Evolutionary conservation across 2,113 vertebrate species (phyloP).

Genomic region (Trogon melanurus): DNA sequence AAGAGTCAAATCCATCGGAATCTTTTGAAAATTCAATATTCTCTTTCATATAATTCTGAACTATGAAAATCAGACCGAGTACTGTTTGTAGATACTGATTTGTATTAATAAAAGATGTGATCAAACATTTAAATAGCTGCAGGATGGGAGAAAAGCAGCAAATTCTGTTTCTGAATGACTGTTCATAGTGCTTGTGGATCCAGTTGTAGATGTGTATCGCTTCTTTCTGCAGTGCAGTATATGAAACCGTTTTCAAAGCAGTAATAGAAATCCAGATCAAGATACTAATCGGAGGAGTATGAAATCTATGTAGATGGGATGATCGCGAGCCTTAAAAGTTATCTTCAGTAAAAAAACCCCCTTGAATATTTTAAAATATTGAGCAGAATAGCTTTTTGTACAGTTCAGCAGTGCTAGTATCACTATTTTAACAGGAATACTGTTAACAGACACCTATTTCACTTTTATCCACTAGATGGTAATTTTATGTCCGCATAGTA

Average conservation of each 20-base stretch:
- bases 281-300: conserved; percentile 32
- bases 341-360: not conserved
- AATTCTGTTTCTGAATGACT: conserved; percentile 31
- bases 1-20: conserved; percentile 13
- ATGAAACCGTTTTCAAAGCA: conserved; percentile 37
- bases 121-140: conserved; percentile 19
- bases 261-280: conserved; percentile 43
- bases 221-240: not conserved
- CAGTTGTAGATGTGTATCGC: conserved; percentile 19
- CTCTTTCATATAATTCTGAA: conserved; percentile 43
- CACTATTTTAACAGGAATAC: not conserved
- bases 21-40: conserved; percentile 44
- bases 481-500: not conserved
- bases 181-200: not conserved
- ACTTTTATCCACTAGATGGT: not conserved
- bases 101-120: conserved; percentile 16
- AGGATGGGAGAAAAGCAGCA: not conserved
- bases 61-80: not conserved
- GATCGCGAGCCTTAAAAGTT: not conserved
- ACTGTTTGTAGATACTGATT: conserved; percentile 23
- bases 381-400: not conserved
- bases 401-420: not conserved
- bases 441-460: conserved; percentile 24
- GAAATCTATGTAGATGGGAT: not conserved
- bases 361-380: not conserved